Base-by-base conservation (phyloP, 2,797 vertebrate genomes). In the Adrianichthys oophorus region DNA sequence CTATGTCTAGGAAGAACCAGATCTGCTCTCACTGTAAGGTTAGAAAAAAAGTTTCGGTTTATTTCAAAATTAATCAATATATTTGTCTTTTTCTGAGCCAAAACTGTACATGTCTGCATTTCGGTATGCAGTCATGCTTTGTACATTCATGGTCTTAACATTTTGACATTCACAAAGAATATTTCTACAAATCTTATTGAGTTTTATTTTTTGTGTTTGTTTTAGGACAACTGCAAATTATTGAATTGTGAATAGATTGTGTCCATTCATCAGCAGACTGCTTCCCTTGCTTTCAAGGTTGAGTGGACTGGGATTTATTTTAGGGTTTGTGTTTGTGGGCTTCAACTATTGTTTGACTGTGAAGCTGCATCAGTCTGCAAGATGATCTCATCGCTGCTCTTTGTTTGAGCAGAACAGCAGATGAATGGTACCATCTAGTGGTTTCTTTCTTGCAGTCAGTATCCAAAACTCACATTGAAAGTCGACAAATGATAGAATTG, bases 301-400 rank as follows among this genome's bases (percentile, higher is more conserved):
- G 15, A 4, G 12, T 46, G 21, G 16, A 2, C 7, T 43, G 14
- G 13, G 15, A 15, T 19, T 1, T 10, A 37, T 12, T 0, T 40
- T 57, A 24, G 1, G 41, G 14, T 21, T 48, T 15, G 41, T 44
- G 15, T 52, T 6, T 43, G 16, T n/a, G n/a, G 40, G 26, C 50
- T 37, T 66, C 16, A 48, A 51, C 47, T 23, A 49, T 32, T 59
- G 32, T 66, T 62, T 18, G 24, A 16, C 8, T 26, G 32, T 56
- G 41, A 70, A 54, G 51, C 59, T 57, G 62, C 68, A 52, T 21
- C 21, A 12, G 15, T 59, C 52, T 71, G 62, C 32, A 56, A 50
- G 73, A 78, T 86, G 78, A 82, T 61, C 78, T 82, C 78, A 80
- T 80, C 76, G 61, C 49, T 56, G 57, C 62, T 71, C 75, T 83